phyloP scores from a whole-genome alignment of 92 coral and sea anemone species.

The Phenganax stokvisi region DNA sequence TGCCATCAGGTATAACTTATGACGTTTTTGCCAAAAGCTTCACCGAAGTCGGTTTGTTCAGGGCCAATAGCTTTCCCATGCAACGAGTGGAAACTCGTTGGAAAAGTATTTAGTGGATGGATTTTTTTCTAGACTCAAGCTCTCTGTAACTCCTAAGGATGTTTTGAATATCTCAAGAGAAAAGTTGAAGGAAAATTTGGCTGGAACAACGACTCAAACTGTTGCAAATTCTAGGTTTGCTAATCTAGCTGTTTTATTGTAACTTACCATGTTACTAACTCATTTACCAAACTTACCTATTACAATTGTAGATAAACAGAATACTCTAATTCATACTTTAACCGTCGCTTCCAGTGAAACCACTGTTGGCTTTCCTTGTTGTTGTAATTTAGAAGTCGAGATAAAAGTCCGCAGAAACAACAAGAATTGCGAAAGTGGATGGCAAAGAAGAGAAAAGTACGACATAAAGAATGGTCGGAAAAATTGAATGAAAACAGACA shows the following conservation, averaged over 20 bases:
- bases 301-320: too few relatives aligned
- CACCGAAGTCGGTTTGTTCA: too few relatives aligned
- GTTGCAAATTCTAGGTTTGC: slow-evolving; percentile 28
- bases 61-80: too few relatives aligned
- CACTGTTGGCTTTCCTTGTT: background rate
- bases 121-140: slow-evolving; percentile 13
- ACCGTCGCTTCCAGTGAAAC: too few relatives aligned
- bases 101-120: too few relatives aligned
- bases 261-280: too few relatives aligned
- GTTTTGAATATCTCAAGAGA: slow-evolving; percentile 2
- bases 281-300: too few relatives aligned
- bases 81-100: too few relatives aligned
- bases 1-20: too few relatives aligned
- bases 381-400: slow-evolving; percentile 13
- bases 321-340: too few relatives aligned
- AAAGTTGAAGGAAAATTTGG: slow-evolving; percentile 17
- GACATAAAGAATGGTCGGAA: slow-evolving; percentile 31
- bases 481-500: slow-evolving; percentile 23
- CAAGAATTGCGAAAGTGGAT: slow-evolving; percentile 35
- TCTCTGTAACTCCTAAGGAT: slow-evolving; percentile 22
- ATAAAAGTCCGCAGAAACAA: slow-evolving; percentile 37
- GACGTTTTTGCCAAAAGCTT: too few relatives aligned
- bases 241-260: background rate
- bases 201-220: background rate
- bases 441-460: slow-evolving; percentile 29